Evolutionary conservation across 2,888 invertebrate genomes (phyloP).

Genomic region (Drosophila recens): DNA sequence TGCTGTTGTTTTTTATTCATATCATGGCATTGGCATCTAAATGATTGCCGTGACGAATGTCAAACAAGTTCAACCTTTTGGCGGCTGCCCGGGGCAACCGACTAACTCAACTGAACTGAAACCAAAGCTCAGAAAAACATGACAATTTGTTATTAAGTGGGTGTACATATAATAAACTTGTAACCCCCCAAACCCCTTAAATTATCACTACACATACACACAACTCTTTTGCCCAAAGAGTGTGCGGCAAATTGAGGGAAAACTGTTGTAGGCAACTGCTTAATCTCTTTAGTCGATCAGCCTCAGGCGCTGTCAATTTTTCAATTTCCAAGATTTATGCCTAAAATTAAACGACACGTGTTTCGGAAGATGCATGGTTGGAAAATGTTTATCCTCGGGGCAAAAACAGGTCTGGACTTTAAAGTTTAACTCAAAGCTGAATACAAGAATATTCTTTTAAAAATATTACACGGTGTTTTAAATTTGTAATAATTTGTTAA

Average conservation of each 20-base stretch:
- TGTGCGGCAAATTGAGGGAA: constrained; percentile 2
- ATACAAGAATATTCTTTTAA: too few species aligned
- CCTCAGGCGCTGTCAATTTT: constrained; percentile 1
- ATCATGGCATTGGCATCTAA: constrained; percentile 45
- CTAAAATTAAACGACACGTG: not conserved
- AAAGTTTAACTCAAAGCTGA: not conserved
- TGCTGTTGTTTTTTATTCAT: constrained; percentile 3
- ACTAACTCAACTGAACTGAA: constrained; percentile 23
- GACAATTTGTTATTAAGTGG: constrained; percentile 50
- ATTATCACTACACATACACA: not conserved
- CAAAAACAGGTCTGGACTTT: not conserved
- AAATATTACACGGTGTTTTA: too few species aligned
- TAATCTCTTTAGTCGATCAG: constrained; percentile 4
- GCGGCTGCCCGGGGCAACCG: constrained; percentile 77
- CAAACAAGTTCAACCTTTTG: constrained; percentile 69
- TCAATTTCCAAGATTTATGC: not conserved
- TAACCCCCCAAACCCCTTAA: not conserved
- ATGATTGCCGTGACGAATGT: constrained; percentile 58
- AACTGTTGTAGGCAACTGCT: not conserved
- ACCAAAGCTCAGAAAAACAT: constrained; percentile 38
- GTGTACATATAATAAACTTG: constrained; percentile 12
- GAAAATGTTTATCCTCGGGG: not conserved
- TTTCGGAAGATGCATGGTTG: not conserved
- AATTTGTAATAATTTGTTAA: too few species aligned
- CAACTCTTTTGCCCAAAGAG: not conserved